Percentiles rank a stretch among this genome's conserved stretches.
Evolutionary conservation across 2,888 invertebrate species (phyloP).

Genomic region (Synergus laeviventris): DNA sequence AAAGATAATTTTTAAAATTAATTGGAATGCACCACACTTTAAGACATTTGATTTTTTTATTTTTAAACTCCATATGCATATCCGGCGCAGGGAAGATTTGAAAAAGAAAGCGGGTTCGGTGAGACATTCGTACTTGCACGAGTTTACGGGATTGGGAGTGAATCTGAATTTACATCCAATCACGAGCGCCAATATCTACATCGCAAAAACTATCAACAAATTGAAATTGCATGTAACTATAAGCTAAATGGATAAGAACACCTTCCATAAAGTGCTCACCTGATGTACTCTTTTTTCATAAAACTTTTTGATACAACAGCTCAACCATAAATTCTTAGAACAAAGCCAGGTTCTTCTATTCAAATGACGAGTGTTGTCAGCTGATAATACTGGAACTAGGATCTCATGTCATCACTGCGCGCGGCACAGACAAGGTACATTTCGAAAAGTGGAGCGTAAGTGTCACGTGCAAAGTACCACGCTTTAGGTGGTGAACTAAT

Average conservation of each 20-base stretch:
- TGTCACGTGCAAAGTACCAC: slow-evolving; percentile 10
- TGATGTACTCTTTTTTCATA: background rate
- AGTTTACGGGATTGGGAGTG: background rate
- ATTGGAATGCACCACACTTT: background rate
- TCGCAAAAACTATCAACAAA: slow-evolving; percentile 15
- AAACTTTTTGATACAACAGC: background rate
- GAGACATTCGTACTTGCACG: slow-evolving; percentile 7
- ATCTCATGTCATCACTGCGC: slow-evolving; percentile 30
- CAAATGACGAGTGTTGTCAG: slow-evolving; percentile 11
- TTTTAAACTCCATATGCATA: slow-evolving; percentile 3
- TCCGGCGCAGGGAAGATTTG: slow-evolving; percentile 25
- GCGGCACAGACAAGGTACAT: slow-evolving; percentile 10
- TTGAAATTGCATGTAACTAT: background rate
- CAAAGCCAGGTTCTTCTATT: background rate
- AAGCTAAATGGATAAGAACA: background rate
- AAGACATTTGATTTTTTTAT: background rate
- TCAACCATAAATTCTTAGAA: background rate
- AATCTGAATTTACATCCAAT: slow-evolving; percentile 23
- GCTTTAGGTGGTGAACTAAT: slow-evolving; percentile 18
- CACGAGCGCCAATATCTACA: background rate
- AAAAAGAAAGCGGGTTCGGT: slow-evolving; percentile 23
- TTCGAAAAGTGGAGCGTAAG: slow-evolving; percentile 9
- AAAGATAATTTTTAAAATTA: background rate
- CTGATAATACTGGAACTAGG: slow-evolving; percentile 22
- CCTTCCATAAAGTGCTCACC: background rate